Base-by-base conservation (phyloP, 2,888 invertebrate species). In the Sericinus montela region DNA sequence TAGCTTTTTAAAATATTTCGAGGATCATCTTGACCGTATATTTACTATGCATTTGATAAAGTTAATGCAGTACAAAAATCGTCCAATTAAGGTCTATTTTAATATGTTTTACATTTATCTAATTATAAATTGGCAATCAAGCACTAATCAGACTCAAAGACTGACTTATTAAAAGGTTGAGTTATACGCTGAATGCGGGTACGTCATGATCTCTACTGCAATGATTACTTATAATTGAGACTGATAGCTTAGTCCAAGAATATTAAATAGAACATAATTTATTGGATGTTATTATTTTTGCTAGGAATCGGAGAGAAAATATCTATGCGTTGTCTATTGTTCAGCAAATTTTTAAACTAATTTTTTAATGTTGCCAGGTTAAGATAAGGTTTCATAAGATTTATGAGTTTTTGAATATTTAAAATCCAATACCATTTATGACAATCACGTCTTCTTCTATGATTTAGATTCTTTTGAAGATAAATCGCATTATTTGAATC, bases 141-240 rank as follows among this genome's bases (percentile, higher is more conserved):
- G 36, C 15, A 14, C 10, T 38, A n/a, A 23, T 38, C 19, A 23
- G n/a, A 8, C 16, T 25, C 10, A 14, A 16, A 45, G 45, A 37
- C 29, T 45, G 45, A 37, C 10, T 25, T 36, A 11, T 16, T 19
- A 35, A 19, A 29, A 40, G 29, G 40, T 29, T 40, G 28, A 19
- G 19, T 29, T 40, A 5, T 10, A 5, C 13, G 7, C 2, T 14
- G 42, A 32, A 13, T 11, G 34, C 8, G 11, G 42, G 42, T 30
- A 19, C 36, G n/a, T 41, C 10, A 30, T 36, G 44, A 44, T 36
- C 35, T 36, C 25, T 3, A 35, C n/a, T 29, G 41, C 9, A 15
- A 23, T 42, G 37, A 48, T 42, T 48, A 36, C 42, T 36, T 41
- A 41, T 42, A 48, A 23, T 41, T 29, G 35, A 48, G 42, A 37